phyloP scores from a whole-genome alignment of 1,140 invertebrate species.

The Bombus polaris region DNA sequence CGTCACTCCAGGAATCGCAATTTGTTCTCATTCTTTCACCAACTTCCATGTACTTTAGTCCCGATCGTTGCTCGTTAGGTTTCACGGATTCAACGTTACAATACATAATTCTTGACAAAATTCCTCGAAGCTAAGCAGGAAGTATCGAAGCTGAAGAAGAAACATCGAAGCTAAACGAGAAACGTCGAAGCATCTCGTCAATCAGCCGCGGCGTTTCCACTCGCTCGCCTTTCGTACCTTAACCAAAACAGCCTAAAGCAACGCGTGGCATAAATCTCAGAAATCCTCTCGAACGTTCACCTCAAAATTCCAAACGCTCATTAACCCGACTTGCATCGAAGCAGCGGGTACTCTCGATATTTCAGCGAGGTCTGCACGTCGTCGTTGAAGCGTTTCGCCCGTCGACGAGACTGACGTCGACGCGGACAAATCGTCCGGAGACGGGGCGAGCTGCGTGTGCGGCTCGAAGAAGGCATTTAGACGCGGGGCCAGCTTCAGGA shows the following conservation, averaged over 20 bases:
- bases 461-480: too few species aligned
- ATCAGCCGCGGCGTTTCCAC: too few species aligned
- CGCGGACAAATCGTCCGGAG: neutral
- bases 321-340: neutral
- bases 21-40: neutral
- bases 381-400: neutral
- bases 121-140: too few species aligned
- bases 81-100: neutral
- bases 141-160: too few species aligned
- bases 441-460: neutral
- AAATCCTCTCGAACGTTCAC: neutral
- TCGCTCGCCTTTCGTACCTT: too few species aligned
- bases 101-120: too few species aligned
- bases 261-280: neutral
- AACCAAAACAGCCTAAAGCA: constrained; percentile 4
- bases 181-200: too few species aligned
- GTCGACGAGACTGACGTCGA: neutral
- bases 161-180: too few species aligned
- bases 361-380: neutral
- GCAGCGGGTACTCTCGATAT: neutral
- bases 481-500: constrained; percentile 7
- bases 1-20: too few species aligned
- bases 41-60: too few species aligned
- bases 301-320: neutral
- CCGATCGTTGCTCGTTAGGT: neutral